A percentile compares a stretch with the other conserved stretches of the same genome.
Evolutionary conservation across 2,888 invertebrate genomes (phyloP).

Genomic region (Trissolcus brochymenae): DNA sequence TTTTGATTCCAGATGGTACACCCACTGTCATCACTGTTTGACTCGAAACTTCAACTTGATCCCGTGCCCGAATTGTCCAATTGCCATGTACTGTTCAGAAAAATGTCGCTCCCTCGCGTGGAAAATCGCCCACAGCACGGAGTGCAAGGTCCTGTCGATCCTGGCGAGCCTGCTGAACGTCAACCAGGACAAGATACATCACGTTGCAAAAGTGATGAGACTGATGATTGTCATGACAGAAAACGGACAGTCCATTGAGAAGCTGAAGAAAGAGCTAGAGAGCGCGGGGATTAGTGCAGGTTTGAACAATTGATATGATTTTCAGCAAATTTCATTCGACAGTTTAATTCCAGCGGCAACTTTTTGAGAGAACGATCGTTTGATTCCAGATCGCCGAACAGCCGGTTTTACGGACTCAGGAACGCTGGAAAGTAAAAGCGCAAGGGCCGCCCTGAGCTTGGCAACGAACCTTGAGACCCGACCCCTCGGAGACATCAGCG

Average conservation of each 20-base stretch:
- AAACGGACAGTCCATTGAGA: conserved; percentile 66
- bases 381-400: conserved; percentile 68
- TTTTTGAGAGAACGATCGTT: too few relatives aligned
- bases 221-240: conserved; percentile 68
- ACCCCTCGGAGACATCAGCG: conserved; percentile 71
- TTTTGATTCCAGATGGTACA: conserved; percentile 71
- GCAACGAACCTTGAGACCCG: conserved; percentile 72
- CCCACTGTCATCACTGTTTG: conserved; percentile 73
- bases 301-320: conserved; percentile 40
- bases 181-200: conserved; percentile 71
- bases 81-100: conserved; percentile 72
- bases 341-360: too few relatives aligned
- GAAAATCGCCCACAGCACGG: conserved; percentile 68
- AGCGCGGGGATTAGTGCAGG: conserved; percentile 70
- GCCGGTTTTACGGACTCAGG: conserved; percentile 72
- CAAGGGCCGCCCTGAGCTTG: conserved; percentile 70
- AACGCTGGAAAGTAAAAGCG: conserved; percentile 65
- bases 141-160: conserved; percentile 68
- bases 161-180: conserved; percentile 69
- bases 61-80: conserved; percentile 71
- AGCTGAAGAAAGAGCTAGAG: conserved; percentile 67
- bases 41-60: conserved; percentile 70
- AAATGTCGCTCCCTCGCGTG: conserved; percentile 67
- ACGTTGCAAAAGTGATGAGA: conserved; percentile 72
- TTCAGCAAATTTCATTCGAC: too few relatives aligned